Percentiles rank a stretch among this genome's conserved stretches.
phyloP scores from a whole-genome alignment of 2,797 vertebrate genomes.

The Craterocephalus amniculus region DNA sequence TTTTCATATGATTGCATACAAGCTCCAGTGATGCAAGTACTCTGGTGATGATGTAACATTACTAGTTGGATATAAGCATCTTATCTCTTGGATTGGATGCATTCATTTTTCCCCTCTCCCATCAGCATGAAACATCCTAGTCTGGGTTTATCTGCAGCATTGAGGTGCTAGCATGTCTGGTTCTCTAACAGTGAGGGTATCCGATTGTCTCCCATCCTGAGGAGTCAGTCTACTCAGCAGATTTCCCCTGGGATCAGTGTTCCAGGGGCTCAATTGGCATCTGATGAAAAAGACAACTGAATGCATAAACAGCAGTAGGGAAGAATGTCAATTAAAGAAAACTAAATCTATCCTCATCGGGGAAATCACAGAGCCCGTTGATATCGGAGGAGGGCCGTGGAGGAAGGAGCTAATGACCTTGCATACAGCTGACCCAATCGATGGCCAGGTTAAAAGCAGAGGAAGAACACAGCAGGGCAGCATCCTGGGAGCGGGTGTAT shows the following conservation, averaged over 20 bases:
- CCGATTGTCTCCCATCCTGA: constrained; percentile 6
- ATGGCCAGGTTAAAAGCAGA: constrained; percentile 54
- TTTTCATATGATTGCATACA: constrained; percentile 43
- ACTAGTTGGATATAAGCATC: constrained; percentile 49
- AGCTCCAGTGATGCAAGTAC: constrained; percentile 34
- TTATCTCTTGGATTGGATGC: constrained; percentile 49
- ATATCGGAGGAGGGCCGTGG: constrained; percentile 44
- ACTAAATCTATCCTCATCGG: constrained; percentile 51
- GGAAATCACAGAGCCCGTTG: constrained; percentile 41
- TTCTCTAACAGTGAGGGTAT: neutral
- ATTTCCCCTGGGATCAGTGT: constrained; percentile 38
- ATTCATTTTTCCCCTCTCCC: constrained; percentile 24
- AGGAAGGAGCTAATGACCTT: constrained; percentile 52
- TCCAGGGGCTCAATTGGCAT: constrained; percentile 26
- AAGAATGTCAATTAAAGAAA: constrained; percentile 49
- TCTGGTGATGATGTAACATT: constrained; percentile 56
- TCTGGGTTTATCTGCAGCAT: constrained; percentile 14
- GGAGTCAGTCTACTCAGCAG: constrained; percentile 33
- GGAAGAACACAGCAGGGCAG: constrained; percentile 23
- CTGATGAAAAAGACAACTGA: constrained; percentile 47
- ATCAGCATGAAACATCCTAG: constrained; percentile 8
- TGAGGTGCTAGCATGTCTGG: constrained; percentile 3
- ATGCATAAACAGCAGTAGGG: constrained; percentile 11
- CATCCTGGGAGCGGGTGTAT: constrained; percentile 36
- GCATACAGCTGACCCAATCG: constrained; percentile 33